These are phyloP conservation scores for Morinoia aosen DNA, from an alignment of 2,888 invertebrate species.

Conservation along the genomic window DNA sequence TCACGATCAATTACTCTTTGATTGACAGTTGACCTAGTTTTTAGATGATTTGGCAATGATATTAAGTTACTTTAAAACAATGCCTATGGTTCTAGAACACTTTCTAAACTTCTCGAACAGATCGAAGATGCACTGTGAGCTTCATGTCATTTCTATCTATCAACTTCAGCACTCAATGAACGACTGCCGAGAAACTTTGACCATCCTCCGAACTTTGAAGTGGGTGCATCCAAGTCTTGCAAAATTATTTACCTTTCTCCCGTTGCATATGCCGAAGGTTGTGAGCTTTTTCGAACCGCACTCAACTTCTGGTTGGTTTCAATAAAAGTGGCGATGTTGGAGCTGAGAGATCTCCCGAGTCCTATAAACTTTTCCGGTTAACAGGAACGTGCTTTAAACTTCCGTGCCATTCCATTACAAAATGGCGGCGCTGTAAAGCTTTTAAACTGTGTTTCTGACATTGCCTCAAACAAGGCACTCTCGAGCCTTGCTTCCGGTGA, in stretches of 20 bases:
- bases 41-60: too few species aligned
- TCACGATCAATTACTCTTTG: not conserved
- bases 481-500: not conserved
- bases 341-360: not conserved
- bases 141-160: too few species aligned
- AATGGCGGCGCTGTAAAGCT: not conserved
- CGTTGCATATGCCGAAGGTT: not conserved
- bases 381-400: not conserved
- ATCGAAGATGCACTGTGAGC: too few species aligned
- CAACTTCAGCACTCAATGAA: not conserved
- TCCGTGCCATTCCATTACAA: slow-evolving; percentile 1
- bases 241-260: not conserved
- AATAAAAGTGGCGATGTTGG: not conserved
- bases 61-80: too few species aligned
- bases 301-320: not conserved
- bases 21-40: too few species aligned
- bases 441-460: not conserved
- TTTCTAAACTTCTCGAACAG: too few species aligned
- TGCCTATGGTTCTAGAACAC: too few species aligned
- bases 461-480: not conserved
- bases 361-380: not conserved
- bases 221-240: not conserved
- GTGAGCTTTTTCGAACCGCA: not conserved
- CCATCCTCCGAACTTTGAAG: not conserved
- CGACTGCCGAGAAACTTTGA: not conserved